Base-by-base conservation (phyloP, 2,888 invertebrate species). In the Beris morrisii region DNA sequence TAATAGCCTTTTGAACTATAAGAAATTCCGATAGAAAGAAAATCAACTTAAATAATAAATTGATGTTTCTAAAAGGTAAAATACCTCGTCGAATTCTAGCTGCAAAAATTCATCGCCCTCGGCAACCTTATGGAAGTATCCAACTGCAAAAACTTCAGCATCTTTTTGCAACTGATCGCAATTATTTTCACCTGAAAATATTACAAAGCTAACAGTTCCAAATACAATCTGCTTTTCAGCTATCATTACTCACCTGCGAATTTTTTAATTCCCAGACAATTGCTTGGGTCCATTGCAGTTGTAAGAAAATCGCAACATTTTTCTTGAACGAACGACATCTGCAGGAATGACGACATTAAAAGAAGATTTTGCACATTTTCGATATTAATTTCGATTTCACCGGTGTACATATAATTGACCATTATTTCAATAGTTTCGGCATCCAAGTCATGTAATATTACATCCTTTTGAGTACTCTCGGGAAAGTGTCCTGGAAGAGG, bases 331-430 rank as follows among this genome's bases (percentile, higher is more conserved):
- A 71, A 73, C 28, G 71, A 70, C 50, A 75, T 65, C 56, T 75
- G 75, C 31, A 75, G 50, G 58, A 73, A 75, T 1, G 72, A 70
- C 1, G 75, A 73, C 3, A 73, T 72, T 55, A 71, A 70, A 15
- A 75, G 59, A 31, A 75, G 50, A 11, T 71, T 70, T 31, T 74
- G 73, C 3, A 73, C 74, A 70, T 70, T 72, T 0, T 67, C 72
- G 12, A 70, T 69, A 15, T 66, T 65, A 50, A 73, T 71, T 30
- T 73, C 70, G 13, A 75, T 67, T 3, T 69, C 48, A 0, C 75
- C 75, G 0, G 74, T 74, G 65, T 75, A 75, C 7, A 75, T 70
- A 38, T 72, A 75, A 43, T 74, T 73, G 43, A 75, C 70, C 11
- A 74, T 67, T 53, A 72, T 43, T 53, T 73, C 61, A 53, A 75